Evolutionary conservation across 2,888 invertebrate genomes (phyloP).

Genomic region (Aproaerema taeniolella): DNA sequence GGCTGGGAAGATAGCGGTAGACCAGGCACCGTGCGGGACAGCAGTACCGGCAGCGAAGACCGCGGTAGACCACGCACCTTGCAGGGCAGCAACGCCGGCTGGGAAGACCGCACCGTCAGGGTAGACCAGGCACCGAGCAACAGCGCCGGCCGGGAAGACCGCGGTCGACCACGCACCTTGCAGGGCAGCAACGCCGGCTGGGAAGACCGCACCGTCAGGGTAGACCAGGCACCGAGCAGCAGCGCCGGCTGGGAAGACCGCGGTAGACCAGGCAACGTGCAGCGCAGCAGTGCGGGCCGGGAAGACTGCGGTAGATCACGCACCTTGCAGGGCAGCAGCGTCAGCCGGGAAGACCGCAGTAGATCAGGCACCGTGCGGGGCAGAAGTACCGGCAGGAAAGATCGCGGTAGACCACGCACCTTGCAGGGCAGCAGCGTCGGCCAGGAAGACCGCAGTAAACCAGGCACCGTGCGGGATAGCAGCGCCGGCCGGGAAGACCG

Average conservation of each 20-base stretch:
- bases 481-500: slow-evolving; percentile 3
- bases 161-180: background rate
- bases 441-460: slow-evolving; percentile 1
- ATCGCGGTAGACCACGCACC: too few relatives aligned
- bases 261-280: background rate
- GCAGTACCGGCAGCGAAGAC: slow-evolving; percentile 4
- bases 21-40: slow-evolving; percentile 3
- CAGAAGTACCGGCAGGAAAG: slow-evolving; percentile 1
- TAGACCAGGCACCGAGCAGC: background rate
- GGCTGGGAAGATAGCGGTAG: too few relatives aligned
- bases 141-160: slow-evolving; percentile 1
- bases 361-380: slow-evolving; percentile 2
- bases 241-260: slow-evolving; percentile 1
- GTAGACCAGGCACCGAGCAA: background rate
- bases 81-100: slow-evolving; percentile 6
- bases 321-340: background rate
- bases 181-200: slow-evolving; percentile 7
- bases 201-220: background rate
- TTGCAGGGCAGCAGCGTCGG: slow-evolving; percentile 7
- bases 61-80: background rate
- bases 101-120: background rate
- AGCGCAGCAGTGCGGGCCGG: slow-evolving; percentile 6
- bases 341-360: background rate
- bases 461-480: slow-evolving; percentile 4
- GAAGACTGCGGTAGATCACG: background rate